Evolutionary conservation across 2,888 invertebrate species (phyloP).

Genomic region (Vesta saturnalis): DNA sequence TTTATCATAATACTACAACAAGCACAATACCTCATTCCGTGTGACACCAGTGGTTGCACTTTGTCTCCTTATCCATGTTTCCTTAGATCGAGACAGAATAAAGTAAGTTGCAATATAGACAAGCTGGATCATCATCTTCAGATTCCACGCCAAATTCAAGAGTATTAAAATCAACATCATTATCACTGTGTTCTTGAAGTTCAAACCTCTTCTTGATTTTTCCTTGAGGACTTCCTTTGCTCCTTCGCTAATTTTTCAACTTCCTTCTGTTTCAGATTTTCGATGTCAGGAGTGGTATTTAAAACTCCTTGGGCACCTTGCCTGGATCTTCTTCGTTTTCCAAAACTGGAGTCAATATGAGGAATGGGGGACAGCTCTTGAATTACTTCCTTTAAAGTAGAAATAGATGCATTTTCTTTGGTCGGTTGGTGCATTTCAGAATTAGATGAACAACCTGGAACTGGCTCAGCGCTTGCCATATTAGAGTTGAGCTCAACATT

Average conservation of each 20-base stretch:
- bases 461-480: too few relatives aligned
- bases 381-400: too few relatives aligned
- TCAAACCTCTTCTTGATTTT: conserved; percentile 11
- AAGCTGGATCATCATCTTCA: conserved; percentile 9
- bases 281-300: neutral
- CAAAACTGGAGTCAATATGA: conserved; percentile 6
- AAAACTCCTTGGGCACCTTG: conserved; percentile 15
- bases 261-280: conserved; percentile 7
- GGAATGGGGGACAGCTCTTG: too few relatives aligned
- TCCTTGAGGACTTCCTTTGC: neutral
- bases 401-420: too few relatives aligned
- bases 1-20: too few relatives aligned
- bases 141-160: neutral
- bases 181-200: conserved; percentile 5
- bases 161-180: neutral
- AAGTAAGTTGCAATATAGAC: conserved; percentile 11
- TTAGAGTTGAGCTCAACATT: too few relatives aligned
- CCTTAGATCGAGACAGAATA: conserved; percentile 7
- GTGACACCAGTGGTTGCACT: neutral
- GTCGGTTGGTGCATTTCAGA: too few relatives aligned
- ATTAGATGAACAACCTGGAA: too few relatives aligned
- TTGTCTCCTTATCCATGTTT: too few relatives aligned
- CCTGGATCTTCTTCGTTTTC: conserved; percentile 4
- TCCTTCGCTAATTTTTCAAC: conserved; percentile 3
- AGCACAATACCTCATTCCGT: too few relatives aligned